Base-by-base conservation (phyloP, 2,888 invertebrate species). In the Pegoplata infirma region DNA sequence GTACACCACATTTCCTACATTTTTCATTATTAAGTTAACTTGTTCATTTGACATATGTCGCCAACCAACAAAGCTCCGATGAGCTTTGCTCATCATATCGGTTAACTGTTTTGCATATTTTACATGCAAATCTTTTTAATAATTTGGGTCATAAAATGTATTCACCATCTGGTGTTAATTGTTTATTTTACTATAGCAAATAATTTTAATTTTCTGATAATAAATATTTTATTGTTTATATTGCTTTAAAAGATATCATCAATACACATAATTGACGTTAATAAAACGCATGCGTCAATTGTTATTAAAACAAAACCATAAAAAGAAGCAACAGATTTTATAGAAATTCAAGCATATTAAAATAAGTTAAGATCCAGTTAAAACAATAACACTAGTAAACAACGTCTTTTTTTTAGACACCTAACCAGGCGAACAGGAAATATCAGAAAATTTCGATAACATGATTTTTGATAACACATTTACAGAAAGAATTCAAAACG, bases 201-300 rank as follows among this genome's bases (percentile, higher is more conserved):
- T 56, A 64, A n/a, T 16, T 74, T 69, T 40, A 69, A 59, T 64
- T 66, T 66, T 69, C 51, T 19, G 36, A 51, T 36, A 47, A 59
- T 78, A 44, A 78, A 69, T n/a, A 77, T 28, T n/a, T n/a, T 7
- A 19, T 19, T 17, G 25, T 0, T 21, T 53, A 32, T 25, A 23
- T 14, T 19, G 3, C 19, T 59, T 16, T 46, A 17, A 67, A 63
- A 19, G 6, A 47, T 40, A 55, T 55, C 19, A 55, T 55, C 19
- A 28, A 25, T 49, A 21, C 19, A 25, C 40, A 68, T 40, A 63
- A 68, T 75, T 68, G 68, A 75, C 74, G 67, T 75, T 8, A 17
- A 5, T 25, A 25, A 40, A 23, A 49, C 36, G 55, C 55, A 40
- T 63, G 75, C 68, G 75, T 55, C 67, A 75, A 49, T 59, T 7